These are phyloP conservation scores for Trissolcus japonicus DNA, from an alignment of 2,888 invertebrate species.

Conservation along the genomic window DNA sequence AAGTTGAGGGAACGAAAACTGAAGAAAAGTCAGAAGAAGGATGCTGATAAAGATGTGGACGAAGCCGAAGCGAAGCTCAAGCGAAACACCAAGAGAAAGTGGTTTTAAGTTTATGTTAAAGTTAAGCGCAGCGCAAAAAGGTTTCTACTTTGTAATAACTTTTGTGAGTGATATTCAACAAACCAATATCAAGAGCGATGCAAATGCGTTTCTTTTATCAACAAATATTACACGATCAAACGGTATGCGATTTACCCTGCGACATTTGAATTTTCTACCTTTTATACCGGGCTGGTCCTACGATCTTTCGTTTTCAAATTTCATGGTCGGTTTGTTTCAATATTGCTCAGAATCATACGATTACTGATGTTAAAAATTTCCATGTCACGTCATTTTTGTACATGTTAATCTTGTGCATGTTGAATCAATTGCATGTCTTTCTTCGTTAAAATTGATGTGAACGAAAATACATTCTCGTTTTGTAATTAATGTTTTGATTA, in stretches of 20 bases:
- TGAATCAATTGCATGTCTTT: neutral
- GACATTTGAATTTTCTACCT: conserved; percentile 31
- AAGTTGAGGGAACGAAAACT: conserved; percentile 75
- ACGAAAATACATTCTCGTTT: too few species aligned
- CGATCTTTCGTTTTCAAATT: conserved; percentile 29
- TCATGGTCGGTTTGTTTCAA: conserved; percentile 14
- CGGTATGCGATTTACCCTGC: conserved; percentile 29
- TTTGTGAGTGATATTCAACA: conserved; percentile 34
- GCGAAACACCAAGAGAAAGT: conserved; percentile 78
- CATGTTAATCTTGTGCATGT: neutral
- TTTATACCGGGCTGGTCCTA: conserved; percentile 44
- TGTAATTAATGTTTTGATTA: conserved; percentile 1
- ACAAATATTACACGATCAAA: neutral
- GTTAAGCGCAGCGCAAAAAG: conserved; percentile 40
- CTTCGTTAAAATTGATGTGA: too few species aligned
- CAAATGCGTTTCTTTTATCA: conserved; percentile 18
- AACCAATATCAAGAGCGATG: conserved; percentile 15
- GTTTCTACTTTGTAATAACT: conserved; percentile 44
- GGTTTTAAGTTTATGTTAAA: conserved; percentile 71
- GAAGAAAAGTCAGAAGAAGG: conserved; percentile 77
- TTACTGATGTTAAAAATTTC: neutral
- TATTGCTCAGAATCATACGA: conserved; percentile 2
- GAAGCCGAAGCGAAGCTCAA: conserved; percentile 77
- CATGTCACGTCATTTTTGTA: neutral
- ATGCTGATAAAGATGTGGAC: conserved; percentile 81